phyloP scores from a whole-genome alignment of 2,888 invertebrate genomes.

The Papilio gigon region DNA sequence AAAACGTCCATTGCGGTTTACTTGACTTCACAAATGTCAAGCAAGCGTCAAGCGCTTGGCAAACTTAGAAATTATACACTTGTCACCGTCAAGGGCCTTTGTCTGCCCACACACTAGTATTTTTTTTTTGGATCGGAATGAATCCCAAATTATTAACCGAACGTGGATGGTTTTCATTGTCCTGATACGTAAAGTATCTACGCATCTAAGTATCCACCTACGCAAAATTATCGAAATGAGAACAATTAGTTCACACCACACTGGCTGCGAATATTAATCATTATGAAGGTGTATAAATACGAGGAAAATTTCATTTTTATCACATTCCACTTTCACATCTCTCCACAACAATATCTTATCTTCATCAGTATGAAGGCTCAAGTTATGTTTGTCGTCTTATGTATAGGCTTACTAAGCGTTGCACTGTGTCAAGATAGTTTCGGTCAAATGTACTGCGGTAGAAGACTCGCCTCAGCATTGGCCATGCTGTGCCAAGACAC shows the following conservation, averaged over 20 bases:
- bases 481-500: constrained; percentile 39
- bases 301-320: neutral
- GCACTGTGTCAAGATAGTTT: constrained; percentile 33
- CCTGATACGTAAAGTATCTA: neutral
- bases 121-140: neutral
- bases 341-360: neutral
- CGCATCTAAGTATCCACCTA: constrained; percentile 11
- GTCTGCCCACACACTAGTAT: too few relatives aligned
- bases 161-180: neutral
- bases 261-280: constrained; percentile 19
- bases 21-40: too few relatives aligned
- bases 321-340: constrained; percentile 14
- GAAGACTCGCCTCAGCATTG: constrained; percentile 41
- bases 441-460: constrained; percentile 37
- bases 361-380: constrained; percentile 16
- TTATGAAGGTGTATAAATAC: constrained; percentile 8
- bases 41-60: too few relatives aligned
- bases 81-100: too few relatives aligned
- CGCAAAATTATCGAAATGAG: constrained; percentile 21
- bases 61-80: too few relatives aligned
- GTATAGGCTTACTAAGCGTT: constrained; percentile 13
- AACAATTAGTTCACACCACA: constrained; percentile 19
- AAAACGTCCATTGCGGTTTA: too few relatives aligned
- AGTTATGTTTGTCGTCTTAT: neutral
- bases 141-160: neutral